Evolutionary conservation across 2,888 invertebrate species (phyloP).

Genomic region (Plagiodera versicolora): DNA sequence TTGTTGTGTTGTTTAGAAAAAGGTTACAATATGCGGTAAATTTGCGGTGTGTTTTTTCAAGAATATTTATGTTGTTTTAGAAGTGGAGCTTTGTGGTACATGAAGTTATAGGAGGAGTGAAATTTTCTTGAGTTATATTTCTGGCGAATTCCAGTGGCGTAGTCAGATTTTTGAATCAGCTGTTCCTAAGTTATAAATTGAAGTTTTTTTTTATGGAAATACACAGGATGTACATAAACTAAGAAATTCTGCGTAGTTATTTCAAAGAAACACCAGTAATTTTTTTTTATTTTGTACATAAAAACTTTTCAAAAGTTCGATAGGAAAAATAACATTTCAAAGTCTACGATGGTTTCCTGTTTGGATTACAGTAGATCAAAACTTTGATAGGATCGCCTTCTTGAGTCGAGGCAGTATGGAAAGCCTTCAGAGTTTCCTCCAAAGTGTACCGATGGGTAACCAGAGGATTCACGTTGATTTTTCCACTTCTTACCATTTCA

Average conservation of each 20-base stretch:
- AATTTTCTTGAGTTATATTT: no score
- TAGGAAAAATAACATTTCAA: not conserved
- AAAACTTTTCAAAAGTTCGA: not conserved
- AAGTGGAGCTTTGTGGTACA: no score
- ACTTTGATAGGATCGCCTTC: slow-evolving; percentile 80
- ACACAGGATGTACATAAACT: no score
- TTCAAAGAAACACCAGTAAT: slow-evolving; percentile 4
- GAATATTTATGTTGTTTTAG: no score
- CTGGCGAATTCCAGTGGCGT: no score
- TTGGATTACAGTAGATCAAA: slow-evolving; percentile 73
- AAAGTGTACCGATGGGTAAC: slow-evolving; percentile 82
- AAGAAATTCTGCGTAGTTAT: not conserved
- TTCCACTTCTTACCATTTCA: slow-evolving; percentile 74
- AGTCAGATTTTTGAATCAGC: no score
- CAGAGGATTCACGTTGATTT: slow-evolving; percentile 76
- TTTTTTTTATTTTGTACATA: not conserved
- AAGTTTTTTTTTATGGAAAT: no score
- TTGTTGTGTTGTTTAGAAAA: no score
- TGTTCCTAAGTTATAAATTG: no score
- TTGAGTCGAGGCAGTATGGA: slow-evolving; percentile 77
- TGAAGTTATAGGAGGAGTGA: no score
- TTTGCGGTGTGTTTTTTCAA: no score
- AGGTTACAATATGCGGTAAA: no score
- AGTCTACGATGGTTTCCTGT: slow-evolving; percentile 41
- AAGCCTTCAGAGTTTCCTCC: slow-evolving; percentile 78